Percentiles rank a stretch among this genome's conserved stretches.
These are phyloP conservation scores for Macrotis lagotis DNA, from an alignment of 2,113 vertebrate genomes.

Conservation along the genomic window DNA sequence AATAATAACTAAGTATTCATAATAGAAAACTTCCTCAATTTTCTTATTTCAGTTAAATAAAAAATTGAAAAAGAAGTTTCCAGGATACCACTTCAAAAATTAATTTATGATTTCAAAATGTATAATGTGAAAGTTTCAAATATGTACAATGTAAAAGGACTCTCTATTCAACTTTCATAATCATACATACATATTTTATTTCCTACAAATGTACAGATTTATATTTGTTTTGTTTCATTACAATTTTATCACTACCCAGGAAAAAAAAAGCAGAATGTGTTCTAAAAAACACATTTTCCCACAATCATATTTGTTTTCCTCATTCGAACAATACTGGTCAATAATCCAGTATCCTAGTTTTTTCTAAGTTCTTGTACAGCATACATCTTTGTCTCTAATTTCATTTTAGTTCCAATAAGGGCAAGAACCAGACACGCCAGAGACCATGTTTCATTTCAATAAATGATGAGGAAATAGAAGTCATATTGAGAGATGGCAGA, in stretches of 20 bases:
- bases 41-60: neutral
- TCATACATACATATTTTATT: neutral
- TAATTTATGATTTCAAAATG: neutral
- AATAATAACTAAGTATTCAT: neutral
- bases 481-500: neutral
- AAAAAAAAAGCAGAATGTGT: constrained; percentile 11
- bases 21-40: neutral
- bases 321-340: neutral
- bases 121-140: neutral
- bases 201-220: neutral
- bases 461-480: constrained; percentile 7
- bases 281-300: constrained; percentile 10
- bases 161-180: neutral
- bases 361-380: neutral
- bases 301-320: neutral
- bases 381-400: neutral
- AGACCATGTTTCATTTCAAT: neutral
- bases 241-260: neutral
- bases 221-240: neutral
- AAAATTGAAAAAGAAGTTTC: neutral
- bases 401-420: neutral
- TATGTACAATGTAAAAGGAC: neutral
- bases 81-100: neutral
- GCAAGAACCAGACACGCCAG: neutral
- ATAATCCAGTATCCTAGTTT: constrained; percentile 18